phyloP scores from a whole-genome alignment of 2,888 invertebrate species.

The Rhamnusium bicolor region DNA sequence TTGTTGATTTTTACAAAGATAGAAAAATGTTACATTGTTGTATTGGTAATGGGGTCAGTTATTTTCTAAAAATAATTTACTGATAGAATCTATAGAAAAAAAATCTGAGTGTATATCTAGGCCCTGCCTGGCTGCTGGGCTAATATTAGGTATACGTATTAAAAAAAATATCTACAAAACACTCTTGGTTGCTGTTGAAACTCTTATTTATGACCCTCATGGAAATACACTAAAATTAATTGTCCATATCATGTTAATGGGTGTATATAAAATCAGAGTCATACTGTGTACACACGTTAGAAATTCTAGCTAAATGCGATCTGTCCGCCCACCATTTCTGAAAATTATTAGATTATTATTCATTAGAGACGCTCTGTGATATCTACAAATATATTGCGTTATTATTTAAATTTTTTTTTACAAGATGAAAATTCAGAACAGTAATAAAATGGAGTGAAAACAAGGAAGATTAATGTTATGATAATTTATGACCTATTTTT shows the following conservation, averaged over 20 bases:
- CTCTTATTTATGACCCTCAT: neutral
- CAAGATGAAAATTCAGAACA: neutral
- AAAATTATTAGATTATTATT: constrained; percentile 25
- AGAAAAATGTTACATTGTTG: no score
- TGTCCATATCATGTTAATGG: constrained; percentile 20
- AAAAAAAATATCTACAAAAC: no score
- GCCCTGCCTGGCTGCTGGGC: no score
- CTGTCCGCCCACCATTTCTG: constrained; percentile 26
- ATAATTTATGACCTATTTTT: neutral
- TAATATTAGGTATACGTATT: no score
- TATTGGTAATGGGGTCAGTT: no score
- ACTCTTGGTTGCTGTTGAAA: neutral
- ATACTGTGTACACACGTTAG: neutral
- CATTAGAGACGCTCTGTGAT: constrained; percentile 9
- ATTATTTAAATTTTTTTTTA: constrained; percentile 2
- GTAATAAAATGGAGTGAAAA: neutral
- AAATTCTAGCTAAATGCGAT: constrained; percentile 17
- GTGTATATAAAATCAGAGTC: constrained; percentile 26
- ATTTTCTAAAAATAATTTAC: no score
- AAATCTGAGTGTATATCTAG: no score
- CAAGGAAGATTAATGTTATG: neutral
- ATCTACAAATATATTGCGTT: neutral
- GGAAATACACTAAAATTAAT: constrained; percentile 9
- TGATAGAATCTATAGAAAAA: no score
- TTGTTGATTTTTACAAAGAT: no score